These are phyloP conservation scores for Eristalis pertinax DNA, from an alignment of 2,888 invertebrate species.

Conservation along the genomic window DNA sequence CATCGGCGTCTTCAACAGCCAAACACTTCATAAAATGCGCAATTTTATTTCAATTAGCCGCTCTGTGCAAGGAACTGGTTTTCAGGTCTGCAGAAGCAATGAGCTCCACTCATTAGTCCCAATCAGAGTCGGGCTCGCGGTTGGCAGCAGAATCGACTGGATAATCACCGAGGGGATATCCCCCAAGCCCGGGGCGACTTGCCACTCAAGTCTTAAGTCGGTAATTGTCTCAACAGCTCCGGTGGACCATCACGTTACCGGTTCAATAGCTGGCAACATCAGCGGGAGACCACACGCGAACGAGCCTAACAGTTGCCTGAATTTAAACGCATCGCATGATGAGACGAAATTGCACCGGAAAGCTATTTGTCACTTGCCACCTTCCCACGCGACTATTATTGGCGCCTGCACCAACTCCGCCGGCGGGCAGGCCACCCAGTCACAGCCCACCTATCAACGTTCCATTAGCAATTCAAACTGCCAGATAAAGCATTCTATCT, in stretches of 20 bases:
- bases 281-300: not conserved
- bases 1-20: not conserved
- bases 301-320: not conserved
- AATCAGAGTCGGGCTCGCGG: not conserved
- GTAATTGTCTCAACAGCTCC: not conserved
- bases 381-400: constrained; percentile 45
- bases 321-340: not conserved
- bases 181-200: not conserved
- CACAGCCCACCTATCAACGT: constrained; percentile 37
- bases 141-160: not conserved
- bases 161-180: not conserved
- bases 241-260: no score
- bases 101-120: not conserved
- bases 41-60: not conserved
- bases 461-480: constrained; percentile 68
- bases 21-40: not conserved
- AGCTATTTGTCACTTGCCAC: not conserved
- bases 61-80: not conserved
- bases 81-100: not conserved
- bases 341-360: not conserved
- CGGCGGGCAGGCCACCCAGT: constrained; percentile 56
- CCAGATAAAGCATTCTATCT: constrained; percentile 55
- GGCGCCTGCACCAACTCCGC: constrained; percentile 42
- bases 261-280: not conserved
- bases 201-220: not conserved